These are phyloP conservation scores for Drosophila neonasuta DNA, from an alignment of 2,888 invertebrate species.

Conservation along the genomic window DNA sequence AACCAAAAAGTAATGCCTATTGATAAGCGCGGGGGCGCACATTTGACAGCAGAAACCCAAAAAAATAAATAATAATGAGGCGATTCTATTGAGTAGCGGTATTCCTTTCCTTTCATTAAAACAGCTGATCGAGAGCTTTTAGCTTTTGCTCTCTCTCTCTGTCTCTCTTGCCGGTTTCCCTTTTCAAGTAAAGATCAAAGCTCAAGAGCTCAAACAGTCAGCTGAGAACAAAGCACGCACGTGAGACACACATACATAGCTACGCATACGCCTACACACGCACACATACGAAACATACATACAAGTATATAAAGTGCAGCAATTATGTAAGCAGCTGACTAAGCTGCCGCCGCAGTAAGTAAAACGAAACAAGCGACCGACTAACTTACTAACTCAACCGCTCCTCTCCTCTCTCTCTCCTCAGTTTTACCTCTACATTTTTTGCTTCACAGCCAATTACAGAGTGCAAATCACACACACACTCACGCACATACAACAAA, in stretches of 20 bases:
- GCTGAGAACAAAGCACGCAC: slow-evolving; percentile 19
- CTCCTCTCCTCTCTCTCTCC: not conserved
- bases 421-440: too few species aligned
- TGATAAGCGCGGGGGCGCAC: slow-evolving; percentile 35
- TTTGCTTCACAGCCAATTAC: not conserved
- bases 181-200: slow-evolving; percentile 10
- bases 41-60: not conserved
- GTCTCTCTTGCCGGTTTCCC: slow-evolving; percentile 1
- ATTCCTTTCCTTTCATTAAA: not conserved
- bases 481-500: not conserved
- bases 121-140: slow-evolving; percentile 32
- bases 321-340: slow-evolving; percentile 54
- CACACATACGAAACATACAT: not conserved
- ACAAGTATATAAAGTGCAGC: slow-evolving; percentile 25
- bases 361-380: slow-evolving; percentile 8
- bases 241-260: slow-evolving; percentile 2
- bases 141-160: not conserved
- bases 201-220: slow-evolving; percentile 8
- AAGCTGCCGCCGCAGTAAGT: not conserved
- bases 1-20: slow-evolving; percentile 15
- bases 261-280: not conserved
- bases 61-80: slow-evolving; percentile 7
- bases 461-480: slow-evolving; percentile 5
- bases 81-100: slow-evolving; percentile 3
- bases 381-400: slow-evolving; percentile 12